These are phyloP conservation scores for Drosophila paulistorum DNA, from an alignment of 1,140 invertebrate species.

Conservation along the genomic window DNA sequence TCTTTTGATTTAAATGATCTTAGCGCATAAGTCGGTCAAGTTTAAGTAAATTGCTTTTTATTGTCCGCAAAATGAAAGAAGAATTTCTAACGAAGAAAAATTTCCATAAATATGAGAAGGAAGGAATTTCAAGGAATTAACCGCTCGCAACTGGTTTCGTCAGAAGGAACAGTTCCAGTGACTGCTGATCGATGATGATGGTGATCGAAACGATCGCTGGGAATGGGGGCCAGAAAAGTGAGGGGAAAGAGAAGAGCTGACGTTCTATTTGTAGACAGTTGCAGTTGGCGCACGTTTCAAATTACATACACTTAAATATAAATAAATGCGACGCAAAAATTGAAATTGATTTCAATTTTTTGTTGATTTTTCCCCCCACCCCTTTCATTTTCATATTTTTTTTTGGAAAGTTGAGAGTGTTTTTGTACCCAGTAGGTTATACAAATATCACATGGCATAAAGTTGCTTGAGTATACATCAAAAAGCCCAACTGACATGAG, in stretches of 20 bases:
- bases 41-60: conserved; percentile 41
- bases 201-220: neutral
- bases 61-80: conserved; percentile 26
- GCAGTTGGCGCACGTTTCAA: conserved; percentile 65
- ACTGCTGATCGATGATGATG: neutral
- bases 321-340: conserved; percentile 68
- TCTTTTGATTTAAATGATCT: conserved; percentile 16
- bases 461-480: neutral
- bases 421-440: neutral
- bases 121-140: conserved; percentile 38
- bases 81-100: conserved; percentile 31
- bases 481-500: no score
- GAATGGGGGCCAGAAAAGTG: conserved; percentile 10
- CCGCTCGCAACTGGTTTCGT: conserved; percentile 58
- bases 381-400: neutral
- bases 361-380: conserved; percentile 9
- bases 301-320: conserved; percentile 45
- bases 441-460: neutral
- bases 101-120: conserved; percentile 51
- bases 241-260: conserved; percentile 21
- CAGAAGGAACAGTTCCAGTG: conserved; percentile 3
- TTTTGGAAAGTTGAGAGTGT: conserved; percentile 10
- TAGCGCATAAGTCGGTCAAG: conserved; percentile 56
- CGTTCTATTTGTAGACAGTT: conserved; percentile 15
- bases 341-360: conserved; percentile 75